Percentiles rank a stretch among this genome's conserved stretches.
Conservation (phyloP, 1,140 invertebrate genomes). For the Akabosia matsudoensis region DNA sequence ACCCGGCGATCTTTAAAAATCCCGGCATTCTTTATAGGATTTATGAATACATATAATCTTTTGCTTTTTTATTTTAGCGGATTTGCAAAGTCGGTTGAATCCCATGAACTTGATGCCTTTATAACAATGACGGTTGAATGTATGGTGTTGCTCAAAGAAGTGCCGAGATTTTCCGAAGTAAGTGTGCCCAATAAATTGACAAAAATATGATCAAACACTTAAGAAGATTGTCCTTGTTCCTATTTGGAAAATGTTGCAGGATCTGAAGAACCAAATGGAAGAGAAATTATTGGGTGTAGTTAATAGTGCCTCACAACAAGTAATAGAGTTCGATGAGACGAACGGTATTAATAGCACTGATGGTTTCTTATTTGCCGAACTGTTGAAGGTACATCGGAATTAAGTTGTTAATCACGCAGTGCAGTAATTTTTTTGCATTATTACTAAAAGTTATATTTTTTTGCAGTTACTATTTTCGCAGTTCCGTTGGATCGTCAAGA, state of each 20-base stretch:
- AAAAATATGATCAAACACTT: not conserved
- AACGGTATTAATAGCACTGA: constrained; percentile 42
- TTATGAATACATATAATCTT: not conserved
- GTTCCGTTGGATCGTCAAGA: constrained; percentile 67
- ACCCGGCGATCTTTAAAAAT: too few relatives aligned
- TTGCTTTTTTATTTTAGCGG: not conserved
- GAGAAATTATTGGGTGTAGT: constrained; percentile 73
- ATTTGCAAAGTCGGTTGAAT: not conserved
- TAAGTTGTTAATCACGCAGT: not conserved
- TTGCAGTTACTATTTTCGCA: constrained; percentile 66
- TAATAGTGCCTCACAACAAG: constrained; percentile 68
- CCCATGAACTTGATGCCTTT: constrained; percentile 64
- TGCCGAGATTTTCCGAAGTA: constrained; percentile 80
- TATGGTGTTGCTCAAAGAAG: constrained; percentile 74
- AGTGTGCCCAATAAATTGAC: constrained; percentile 33
- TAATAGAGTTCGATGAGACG: constrained; percentile 59
- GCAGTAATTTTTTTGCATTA: not conserved
- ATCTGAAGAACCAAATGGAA: constrained; percentile 75
- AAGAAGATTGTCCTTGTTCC: not conserved
- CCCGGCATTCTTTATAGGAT: too few relatives aligned
- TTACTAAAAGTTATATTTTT: not conserved
- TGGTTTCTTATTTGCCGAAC: constrained; percentile 42
- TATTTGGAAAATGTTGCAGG: constrained; percentile 57
- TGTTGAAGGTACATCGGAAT: constrained; percentile 45
- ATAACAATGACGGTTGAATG: constrained; percentile 81